Base-by-base conservation (phyloP, 2,113 vertebrate genomes). In the Sylvietta virens region DNA sequence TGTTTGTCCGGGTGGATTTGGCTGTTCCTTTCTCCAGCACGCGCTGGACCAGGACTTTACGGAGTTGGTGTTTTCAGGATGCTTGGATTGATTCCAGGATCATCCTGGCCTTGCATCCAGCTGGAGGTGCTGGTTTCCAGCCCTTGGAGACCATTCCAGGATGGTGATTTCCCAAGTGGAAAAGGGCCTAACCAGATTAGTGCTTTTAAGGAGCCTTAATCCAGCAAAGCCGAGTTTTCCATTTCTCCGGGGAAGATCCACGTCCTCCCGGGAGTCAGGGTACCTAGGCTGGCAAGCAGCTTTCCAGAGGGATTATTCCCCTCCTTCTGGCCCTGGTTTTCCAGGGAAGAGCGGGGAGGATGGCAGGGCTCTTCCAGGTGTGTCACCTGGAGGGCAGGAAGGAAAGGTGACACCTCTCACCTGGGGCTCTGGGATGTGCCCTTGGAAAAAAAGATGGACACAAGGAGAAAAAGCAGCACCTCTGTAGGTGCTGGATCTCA, bases 161-260 rank as follows among this genome's bases (percentile, higher is more conserved):
- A 4, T 66, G 56, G 35, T 33, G 51, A 60, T 71, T 56, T 79
- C 40, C 90, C 53, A 40, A 24, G 42, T 56, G 57, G 64, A 83
- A 50, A 26, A 48, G 27, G 20, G 9, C 60, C 72, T 66, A 91
- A 74, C 64, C 77, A 39, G 33, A 57, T n/a, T 30, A 81, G 94
- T 91, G 86, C 83, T 39, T 81, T 20, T 84, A 81, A 74, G 4
- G 66, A 92, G 11, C 28, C 40, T 91, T 91, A 79, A 94, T 81
- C 86, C 80, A 67, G 76, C 82, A 92, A 92, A 93, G 91, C 80
- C 18, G 60, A 91, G 82, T 70, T 94, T 94, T 74, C 77, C 40
- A 30, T 96, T 95, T 96, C 94, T 78, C 23, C 3, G 9, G 50
- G n/a, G 69, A 30, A 44, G 77, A 88, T 50, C 62, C 50, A 11